Evolutionary conservation across 2,797 vertebrate genomes (phyloP), one percentile per base, ranked within the genome.

Genomic region (Hydrocynus forskahlii): DNA sequence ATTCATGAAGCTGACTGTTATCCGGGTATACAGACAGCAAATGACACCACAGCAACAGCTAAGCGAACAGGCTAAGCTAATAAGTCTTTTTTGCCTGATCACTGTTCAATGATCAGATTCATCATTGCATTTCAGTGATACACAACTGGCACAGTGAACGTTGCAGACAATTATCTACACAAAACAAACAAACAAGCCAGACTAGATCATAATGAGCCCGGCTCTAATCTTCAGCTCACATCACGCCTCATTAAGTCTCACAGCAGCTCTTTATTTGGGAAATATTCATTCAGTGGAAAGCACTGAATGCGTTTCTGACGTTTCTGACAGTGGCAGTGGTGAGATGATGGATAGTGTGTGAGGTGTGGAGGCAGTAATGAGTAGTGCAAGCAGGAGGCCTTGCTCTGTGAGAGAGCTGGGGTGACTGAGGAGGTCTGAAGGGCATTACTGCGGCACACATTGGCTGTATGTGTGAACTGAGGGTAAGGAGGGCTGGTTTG

Each of bases 361-460:
- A 89, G 88, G 83, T 88, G 88, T 90, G 85, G 85, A 90, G 91
- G 90, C 64, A 21, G 89, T 90, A 79, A 84, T 89, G 88, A 90
- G 90, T 87, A 87, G 89, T 84, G 81, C 87, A 84, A 89, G 85
- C 90, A 92, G 29, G 86, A 82, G 86, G 83, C 74, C 81, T 92
- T 90, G 90, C 91, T 92, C 89, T 91, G 83, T 77, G 88, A 93
- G 91, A 86, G 62, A 86, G 91, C 88, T 87, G 88, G 90, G 88
- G 88, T 94, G 94, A 93, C 88, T 94, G 94, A 96, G 94, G 92
- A 94, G 95, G 89, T 88, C 95, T 95, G 96, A 96, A 96, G 91
- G 93, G 90, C 92, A 97, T 97, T 96, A 97, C 94, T 96, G 96
- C 95, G 89, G 95, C 94, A 96, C 91, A 94, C 92, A 94, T 89